Percentiles rank a stretch among this genome's conserved stretches.
Evolutionary conservation across 1,140 invertebrate genomes (phyloP).

Genomic region (Melipona quadrifasciata): DNA sequence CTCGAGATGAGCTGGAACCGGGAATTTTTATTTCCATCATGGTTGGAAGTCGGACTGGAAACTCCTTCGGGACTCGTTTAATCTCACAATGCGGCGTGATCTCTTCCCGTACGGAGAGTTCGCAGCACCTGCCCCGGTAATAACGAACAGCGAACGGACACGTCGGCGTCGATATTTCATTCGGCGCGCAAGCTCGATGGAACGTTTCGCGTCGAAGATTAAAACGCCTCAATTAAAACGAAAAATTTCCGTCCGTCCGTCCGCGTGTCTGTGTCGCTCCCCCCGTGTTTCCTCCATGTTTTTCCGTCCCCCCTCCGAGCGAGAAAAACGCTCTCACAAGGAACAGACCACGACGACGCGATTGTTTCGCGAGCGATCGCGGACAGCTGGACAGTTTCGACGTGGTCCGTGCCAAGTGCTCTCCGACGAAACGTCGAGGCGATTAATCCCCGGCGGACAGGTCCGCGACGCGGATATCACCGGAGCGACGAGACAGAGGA

Average conservation of each 20-base stretch:
- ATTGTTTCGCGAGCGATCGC: background rate
- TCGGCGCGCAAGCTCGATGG: background rate
- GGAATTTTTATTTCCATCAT: background rate
- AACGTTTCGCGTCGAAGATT: too few species aligned
- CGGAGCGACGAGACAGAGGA: background rate
- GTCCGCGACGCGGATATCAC: slow-evolving; percentile 34
- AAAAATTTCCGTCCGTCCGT: background rate
- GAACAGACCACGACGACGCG: background rate
- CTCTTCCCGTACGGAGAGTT: background rate
- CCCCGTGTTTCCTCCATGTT: background rate
- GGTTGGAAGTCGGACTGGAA: background rate
- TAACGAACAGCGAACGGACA: background rate
- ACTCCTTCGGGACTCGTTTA: background rate
- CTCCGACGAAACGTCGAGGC: slow-evolving; percentile 4
- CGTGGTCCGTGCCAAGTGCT: background rate
- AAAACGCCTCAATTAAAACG: background rate
- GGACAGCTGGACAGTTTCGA: slow-evolving; percentile 21
- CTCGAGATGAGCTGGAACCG: background rate
- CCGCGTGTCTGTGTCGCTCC: too few species aligned
- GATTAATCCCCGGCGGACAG: slow-evolving; percentile 54
- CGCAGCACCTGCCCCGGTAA: background rate
- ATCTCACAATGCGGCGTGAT: background rate
- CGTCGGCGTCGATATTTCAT: background rate
- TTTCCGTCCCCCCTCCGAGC: background rate
- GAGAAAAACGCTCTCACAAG: background rate